Base-by-base conservation (phyloP, 2,888 invertebrate genomes). In the Pantelozetes paolii region DNA sequence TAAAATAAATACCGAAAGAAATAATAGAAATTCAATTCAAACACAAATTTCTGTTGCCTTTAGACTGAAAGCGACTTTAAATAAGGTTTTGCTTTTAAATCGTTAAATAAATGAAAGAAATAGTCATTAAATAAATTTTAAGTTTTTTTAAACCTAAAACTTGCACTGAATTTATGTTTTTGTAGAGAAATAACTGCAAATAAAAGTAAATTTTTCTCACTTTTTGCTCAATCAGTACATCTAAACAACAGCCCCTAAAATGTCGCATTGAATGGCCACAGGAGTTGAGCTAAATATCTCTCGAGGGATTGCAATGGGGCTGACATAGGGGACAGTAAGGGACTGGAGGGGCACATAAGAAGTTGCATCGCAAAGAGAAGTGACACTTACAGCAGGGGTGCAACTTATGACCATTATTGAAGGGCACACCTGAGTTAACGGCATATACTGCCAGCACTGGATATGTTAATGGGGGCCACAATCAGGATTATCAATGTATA, bases 351-450 rank as follows among this genome's bases (percentile, higher is more conserved):
- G 32, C 23, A 67, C 42, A 36, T 13, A 20, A 32, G 42, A 67
- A 42, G 42, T 67, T 67, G 36, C 40, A 67, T 67, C 40, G 42
- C 40, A 23, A 67, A 67, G 23, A 67, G 67, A 67, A 67, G 67
- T 67, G 67, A 67, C 67, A 67, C 67, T 42, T 67, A 42, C 67
- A 67, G 67, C 67, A 67, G 67, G 67, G 67, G 67, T 67, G 67
- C 67, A 40, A 67, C 67, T 67, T 67, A 67, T 67, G 67, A 36
- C 67, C 67, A 67, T 67, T 67, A 67, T 67, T 67, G 67, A 67
- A 67, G 67, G 67, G 67, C 67, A 67, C 67, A 67, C 67, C 67
- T 67, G 67, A 67, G 67, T 42, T 67, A 67, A 67, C 67, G 36
- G 67, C 32, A 42, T 23, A 67, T 67, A 67, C 67, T 67, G 42